phyloP scores from a whole-genome alignment of 2,888 invertebrate genomes.

The Ligdia adustata region DNA sequence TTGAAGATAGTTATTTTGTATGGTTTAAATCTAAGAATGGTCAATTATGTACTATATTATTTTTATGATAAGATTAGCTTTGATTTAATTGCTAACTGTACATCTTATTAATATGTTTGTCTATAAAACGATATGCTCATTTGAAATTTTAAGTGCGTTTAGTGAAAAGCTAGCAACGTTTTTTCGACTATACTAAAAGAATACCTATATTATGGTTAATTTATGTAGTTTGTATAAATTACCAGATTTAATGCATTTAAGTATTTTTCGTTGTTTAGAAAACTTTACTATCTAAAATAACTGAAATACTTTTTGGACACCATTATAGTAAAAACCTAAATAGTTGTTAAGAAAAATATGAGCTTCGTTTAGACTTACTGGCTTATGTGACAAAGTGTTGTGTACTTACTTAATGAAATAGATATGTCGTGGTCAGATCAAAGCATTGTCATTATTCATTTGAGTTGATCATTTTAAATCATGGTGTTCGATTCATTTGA shows the following conservation, averaged over 20 bases:
- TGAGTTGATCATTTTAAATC: constrained; percentile 27
- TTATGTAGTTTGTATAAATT: constrained; percentile 15
- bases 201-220: no score
- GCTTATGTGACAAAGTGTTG: constrained; percentile 77
- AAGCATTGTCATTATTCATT: constrained; percentile 43
- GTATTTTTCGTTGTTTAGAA: no score
- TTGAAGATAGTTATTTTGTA: constrained; percentile 79
- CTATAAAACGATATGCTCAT: constrained; percentile 3
- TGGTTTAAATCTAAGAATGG: constrained; percentile 80
- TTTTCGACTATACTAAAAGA: no score
- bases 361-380: constrained; percentile 82
- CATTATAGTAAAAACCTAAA: constrained; percentile 58
- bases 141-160: neutral
- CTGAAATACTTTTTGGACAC: constrained; percentile 8
- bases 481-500: constrained; percentile 27
- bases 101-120: constrained; percentile 27
- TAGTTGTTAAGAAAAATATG: constrained; percentile 81
- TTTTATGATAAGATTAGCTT: constrained; percentile 66
- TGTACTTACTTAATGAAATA: constrained; percentile 68
- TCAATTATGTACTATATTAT: constrained; percentile 77
- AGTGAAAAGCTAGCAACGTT: no score
- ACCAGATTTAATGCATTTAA: no score
- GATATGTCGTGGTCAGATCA: constrained; percentile 48
- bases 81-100: constrained; percentile 45
- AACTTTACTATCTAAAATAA: no score